Percentiles rank a stretch among this genome's conserved stretches.
phyloP scores from a whole-genome alignment of 2,797 vertebrate species.

The Loriculus beryllinus region DNA sequence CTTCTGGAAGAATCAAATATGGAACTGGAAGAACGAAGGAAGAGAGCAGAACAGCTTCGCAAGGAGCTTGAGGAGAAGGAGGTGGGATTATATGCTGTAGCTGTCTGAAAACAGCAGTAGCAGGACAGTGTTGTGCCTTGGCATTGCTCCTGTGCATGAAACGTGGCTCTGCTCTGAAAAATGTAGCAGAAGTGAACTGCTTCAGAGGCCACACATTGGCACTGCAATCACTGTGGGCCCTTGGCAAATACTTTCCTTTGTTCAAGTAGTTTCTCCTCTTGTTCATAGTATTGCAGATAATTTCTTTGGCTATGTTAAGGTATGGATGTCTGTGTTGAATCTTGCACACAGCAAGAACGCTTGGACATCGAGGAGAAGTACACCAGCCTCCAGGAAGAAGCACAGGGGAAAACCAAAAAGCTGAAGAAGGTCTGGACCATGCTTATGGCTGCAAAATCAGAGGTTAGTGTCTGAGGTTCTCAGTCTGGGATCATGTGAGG shows the following conservation, averaged over 20 bases:
- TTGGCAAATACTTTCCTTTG: background rate
- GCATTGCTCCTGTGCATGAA: accelerated
- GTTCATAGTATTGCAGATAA: background rate
- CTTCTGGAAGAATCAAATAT: conserved; percentile 97
- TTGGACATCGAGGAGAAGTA: conserved; percentile 99
- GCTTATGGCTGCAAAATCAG: conserved; percentile 98
- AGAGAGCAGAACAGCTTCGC: conserved; percentile 92
- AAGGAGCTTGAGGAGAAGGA: conserved; percentile 97
- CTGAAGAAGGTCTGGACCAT: conserved; percentile 99
- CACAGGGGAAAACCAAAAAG: conserved; percentile 98
- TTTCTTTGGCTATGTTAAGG: background rate
- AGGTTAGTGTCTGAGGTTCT: conserved; percentile 76
- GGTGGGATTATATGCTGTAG: conserved; percentile 66
- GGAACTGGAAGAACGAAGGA: conserved; percentile 93
- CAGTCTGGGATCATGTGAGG: background rate
- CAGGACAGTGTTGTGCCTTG: accelerated
- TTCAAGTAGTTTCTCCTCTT: background rate
- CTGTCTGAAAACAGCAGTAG: background rate
- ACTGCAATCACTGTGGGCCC: accelerated
- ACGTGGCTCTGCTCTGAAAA: background rate
- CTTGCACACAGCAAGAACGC: conserved; percentile 89
- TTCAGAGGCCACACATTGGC: accelerated
- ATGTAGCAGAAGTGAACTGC: background rate
- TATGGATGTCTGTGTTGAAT: conserved; percentile 21
- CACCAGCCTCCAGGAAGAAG: conserved; percentile 96